These are phyloP conservation scores for Cryptocephalus moraei DNA, from an alignment of 2,888 invertebrate genomes.

Conservation along the genomic window DNA sequence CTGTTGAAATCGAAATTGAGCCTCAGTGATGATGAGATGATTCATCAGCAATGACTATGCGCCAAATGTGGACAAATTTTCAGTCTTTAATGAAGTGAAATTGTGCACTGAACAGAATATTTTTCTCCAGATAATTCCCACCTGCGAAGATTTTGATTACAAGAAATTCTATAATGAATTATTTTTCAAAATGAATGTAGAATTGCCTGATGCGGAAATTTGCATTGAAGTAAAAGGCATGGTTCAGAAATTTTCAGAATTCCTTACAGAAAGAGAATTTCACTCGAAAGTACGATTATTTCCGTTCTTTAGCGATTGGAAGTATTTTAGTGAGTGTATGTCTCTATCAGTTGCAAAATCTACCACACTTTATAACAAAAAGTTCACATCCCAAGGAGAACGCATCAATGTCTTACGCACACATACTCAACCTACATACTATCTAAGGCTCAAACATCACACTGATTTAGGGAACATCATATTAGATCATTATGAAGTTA, in stretches of 20 bases:
- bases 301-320: conserved; percentile 20
- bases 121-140: conserved; percentile 21
- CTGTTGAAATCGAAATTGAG: no score
- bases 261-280: conserved; percentile 14
- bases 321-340: no score
- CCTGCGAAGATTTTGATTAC: conserved; percentile 21
- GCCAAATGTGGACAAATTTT: conserved; percentile 22
- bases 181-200: no score
- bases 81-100: conserved; percentile 27
- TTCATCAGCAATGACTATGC: no score
- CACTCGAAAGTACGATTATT: conserved; percentile 19
- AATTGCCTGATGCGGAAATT: conserved; percentile 16
- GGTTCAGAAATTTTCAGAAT: conserved; percentile 16
- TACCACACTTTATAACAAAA: no score
- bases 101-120: conserved; percentile 22
- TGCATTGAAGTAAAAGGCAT: conserved; percentile 23
- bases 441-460: not conserved
- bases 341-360: no score
- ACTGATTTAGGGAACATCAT: conserved; percentile 3
- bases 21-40: no score
- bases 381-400: no score
- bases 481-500: conserved; percentile 17
- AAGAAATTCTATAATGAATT: conserved; percentile 26
- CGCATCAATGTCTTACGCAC: not conserved
- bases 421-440: not conserved